Evolutionary conservation across 2,797 vertebrate genomes (phyloP).

Genomic region (Clarias pachynema): DNA sequence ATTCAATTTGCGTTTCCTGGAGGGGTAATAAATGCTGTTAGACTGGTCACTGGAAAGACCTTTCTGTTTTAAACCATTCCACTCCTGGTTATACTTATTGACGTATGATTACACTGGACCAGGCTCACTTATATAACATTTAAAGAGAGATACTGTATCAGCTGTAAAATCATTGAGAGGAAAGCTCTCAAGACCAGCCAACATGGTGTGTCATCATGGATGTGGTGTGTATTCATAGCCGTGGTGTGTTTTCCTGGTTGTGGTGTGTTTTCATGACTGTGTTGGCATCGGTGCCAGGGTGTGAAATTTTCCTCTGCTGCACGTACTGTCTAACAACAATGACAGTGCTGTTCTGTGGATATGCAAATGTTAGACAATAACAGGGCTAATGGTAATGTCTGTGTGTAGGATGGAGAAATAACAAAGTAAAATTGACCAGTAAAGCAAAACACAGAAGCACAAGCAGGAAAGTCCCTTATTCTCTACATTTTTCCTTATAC

Average conservation of each 20-base stretch:
- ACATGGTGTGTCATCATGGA: constrained; percentile 4
- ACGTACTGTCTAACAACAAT: constrained; percentile 11
- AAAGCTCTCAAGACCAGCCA: constrained; percentile 9
- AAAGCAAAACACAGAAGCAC: neutral
- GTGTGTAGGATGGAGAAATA: neutral
- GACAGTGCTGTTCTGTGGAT: constrained; percentile 12
- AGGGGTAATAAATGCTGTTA: neutral
- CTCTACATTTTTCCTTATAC: too few species aligned
- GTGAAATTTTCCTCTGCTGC: neutral
- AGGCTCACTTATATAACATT: neutral
- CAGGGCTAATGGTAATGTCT: constrained; percentile 4
- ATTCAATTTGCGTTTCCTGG: neutral
- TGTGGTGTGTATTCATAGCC: neutral
- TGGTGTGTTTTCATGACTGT: constrained; percentile 12
- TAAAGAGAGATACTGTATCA: neutral
- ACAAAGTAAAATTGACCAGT: neutral
- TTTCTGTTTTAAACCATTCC: neutral
- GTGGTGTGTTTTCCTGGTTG: neutral
- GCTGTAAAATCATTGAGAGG: neutral
- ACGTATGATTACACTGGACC: too few species aligned
- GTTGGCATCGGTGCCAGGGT: neutral
- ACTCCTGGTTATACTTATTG: neutral
- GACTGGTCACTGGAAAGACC: too few species aligned
- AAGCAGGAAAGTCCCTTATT: neutral
- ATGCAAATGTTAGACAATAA: constrained; percentile 25